Conservation (phyloP, 2,113 vertebrate species). For the Strix aluco region DNA sequence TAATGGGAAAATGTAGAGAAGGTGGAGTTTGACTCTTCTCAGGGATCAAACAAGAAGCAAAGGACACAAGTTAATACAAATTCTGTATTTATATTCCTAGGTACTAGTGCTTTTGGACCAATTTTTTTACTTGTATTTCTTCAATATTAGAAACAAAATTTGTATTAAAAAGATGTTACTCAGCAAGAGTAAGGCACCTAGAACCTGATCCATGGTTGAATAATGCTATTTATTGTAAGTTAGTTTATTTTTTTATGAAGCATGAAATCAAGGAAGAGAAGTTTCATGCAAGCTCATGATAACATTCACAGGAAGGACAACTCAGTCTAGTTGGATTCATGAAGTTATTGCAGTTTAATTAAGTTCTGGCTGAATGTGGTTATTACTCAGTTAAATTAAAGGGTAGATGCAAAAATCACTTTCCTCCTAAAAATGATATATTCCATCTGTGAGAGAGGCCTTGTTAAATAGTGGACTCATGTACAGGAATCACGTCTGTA, state of each 20-base stretch:
- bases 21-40: background rate
- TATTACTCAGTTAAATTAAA: constrained; percentile 24
- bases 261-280: background rate
- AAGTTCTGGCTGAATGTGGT: background rate
- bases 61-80: background rate
- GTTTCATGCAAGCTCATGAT: background rate
- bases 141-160: background rate
- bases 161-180: background rate
- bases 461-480: background rate
- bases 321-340: background rate
- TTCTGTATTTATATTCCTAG: background rate
- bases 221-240: background rate
- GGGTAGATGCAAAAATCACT: background rate
- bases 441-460: background rate
- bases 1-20: background rate
- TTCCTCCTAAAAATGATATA: background rate
- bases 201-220: background rate
- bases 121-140: background rate
- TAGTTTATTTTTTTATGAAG: background rate
- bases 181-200: background rate
- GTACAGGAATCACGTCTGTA: background rate
- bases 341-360: background rate
- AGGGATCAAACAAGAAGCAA: background rate
- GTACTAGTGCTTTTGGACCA: background rate
- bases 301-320: background rate